These are phyloP conservation scores for Anagyrus pseudococci DNA, from an alignment of 2,888 invertebrate genomes.

Conservation along the genomic window DNA sequence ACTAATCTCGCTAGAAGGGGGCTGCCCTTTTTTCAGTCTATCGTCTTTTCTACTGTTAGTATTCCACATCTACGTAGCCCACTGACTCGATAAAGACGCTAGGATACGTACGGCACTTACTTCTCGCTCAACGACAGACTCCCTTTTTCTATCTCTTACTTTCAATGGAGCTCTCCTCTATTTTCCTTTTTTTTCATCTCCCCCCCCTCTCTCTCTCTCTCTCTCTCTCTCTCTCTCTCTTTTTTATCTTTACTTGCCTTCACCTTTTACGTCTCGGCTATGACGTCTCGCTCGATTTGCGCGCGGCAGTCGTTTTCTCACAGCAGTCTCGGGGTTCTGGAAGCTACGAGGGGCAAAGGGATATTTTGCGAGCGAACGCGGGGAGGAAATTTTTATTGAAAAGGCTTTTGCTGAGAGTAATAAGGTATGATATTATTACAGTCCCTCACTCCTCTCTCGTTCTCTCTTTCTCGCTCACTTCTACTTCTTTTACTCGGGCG, in stretches of 20 bases:
- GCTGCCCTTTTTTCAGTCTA: neutral
- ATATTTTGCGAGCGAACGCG: too few species aligned
- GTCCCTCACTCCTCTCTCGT: too few species aligned
- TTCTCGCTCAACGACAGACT: constrained; percentile 22
- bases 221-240: neutral
- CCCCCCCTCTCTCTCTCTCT: neutral
- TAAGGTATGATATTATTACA: too few species aligned
- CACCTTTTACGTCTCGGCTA: constrained; percentile 14
- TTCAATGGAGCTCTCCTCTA: constrained; percentile 9
- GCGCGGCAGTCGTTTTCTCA: constrained; percentile 4
- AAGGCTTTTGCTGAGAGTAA: too few species aligned
- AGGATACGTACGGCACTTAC: constrained; percentile 9
- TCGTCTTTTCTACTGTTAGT: neutral
- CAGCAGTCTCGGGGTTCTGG: too few species aligned
- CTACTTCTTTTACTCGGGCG: too few species aligned
- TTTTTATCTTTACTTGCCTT: constrained; percentile 11
- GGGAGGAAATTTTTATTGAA: too few species aligned
- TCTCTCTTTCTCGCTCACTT: too few species aligned
- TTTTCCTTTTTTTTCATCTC: neutral
- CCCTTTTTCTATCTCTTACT: constrained; percentile 9
- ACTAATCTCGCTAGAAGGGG: too few species aligned
- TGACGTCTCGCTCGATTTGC: constrained; percentile 19
- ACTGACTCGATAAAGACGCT: constrained; percentile 18
- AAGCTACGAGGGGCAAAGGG: too few species aligned
- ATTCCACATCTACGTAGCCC: neutral